These are phyloP conservation scores for Glossophaga mutica DNA, from an alignment of 2,797 vertebrate genomes.

Conservation along the genomic window DNA sequence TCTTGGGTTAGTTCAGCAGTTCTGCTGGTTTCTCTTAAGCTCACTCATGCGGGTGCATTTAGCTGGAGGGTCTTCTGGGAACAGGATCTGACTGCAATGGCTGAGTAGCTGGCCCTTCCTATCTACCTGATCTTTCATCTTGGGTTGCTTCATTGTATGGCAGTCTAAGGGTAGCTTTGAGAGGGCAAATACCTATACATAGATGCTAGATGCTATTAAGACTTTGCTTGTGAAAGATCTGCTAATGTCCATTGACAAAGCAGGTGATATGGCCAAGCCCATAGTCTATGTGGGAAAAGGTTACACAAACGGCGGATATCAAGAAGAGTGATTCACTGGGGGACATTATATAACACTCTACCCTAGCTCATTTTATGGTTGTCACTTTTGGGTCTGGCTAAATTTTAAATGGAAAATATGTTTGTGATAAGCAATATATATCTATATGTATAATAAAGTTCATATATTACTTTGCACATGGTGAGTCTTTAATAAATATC, in stretches of 20 bases:
- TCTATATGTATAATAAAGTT: not conserved
- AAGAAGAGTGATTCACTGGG: not conserved
- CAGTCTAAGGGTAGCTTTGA: not conserved
- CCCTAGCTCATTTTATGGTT: not conserved
- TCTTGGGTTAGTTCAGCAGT: not conserved
- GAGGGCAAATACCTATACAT: not conserved
- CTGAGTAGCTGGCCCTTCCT: not conserved
- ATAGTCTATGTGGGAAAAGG: not conserved
- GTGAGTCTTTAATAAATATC: not conserved
- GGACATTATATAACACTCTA: not conserved
- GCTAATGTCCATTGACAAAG: not conserved
- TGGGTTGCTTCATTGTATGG: not conserved
- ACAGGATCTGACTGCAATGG: rapidly evolving
- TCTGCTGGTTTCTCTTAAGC: not conserved
- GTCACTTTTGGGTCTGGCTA: not conserved
- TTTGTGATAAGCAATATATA: not conserved
- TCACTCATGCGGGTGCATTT: not conserved
- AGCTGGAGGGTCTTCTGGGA: not conserved
- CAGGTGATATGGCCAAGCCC: not conserved
- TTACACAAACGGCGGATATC: not conserved
- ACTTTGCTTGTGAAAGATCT: not conserved
- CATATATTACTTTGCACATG: not conserved
- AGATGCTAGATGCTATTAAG: not conserved
- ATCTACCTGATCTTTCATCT: not conserved
- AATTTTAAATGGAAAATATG: not conserved